Percentiles rank a stretch among this genome's conserved stretches.
Evolutionary conservation across 2,113 vertebrate species (phyloP).

Genomic region (Ornithorhynchus anatinus): DNA sequence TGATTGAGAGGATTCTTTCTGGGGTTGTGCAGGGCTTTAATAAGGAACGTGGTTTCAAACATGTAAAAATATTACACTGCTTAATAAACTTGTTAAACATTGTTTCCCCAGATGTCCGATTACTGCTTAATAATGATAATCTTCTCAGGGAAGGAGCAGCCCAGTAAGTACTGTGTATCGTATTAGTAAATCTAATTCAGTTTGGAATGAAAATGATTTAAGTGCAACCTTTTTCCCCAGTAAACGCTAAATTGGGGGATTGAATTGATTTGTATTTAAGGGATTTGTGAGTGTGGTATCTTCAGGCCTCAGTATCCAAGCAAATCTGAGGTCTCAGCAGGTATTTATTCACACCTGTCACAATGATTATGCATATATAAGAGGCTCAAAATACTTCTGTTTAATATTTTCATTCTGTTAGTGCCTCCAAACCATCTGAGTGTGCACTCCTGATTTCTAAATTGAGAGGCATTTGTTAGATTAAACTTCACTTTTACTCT

Average conservation of each 20-base stretch:
- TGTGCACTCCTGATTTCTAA: too few relatives aligned
- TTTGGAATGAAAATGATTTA: not conserved
- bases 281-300: too few relatives aligned
- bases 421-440: too few relatives aligned
- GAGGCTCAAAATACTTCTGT: too few relatives aligned
- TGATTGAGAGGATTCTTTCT: not conserved
- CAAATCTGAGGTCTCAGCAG: too few relatives aligned
- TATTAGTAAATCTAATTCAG: not conserved
- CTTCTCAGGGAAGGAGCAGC: constrained; percentile 97
- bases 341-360: too few relatives aligned
- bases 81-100: constrained; percentile 15
- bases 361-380: too few relatives aligned
- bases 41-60: not conserved
- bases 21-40: not conserved
- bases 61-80: constrained; percentile 19
- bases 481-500: too few relatives aligned
- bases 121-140: constrained; percentile 96
- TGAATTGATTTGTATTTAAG: not conserved
- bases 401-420: too few relatives aligned
- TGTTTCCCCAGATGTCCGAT: constrained; percentile 87
- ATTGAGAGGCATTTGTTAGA: too few relatives aligned
- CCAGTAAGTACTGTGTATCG: constrained; percentile 81
- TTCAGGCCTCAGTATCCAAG: too few relatives aligned
- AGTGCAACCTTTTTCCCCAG: not conserved
- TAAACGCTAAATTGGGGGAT: not conserved